A percentile compares a stretch with the other conserved stretches of the same genome.
Conservation (phyloP, 2,113 vertebrate genomes). For the Bambusicola thoracicus region DNA sequence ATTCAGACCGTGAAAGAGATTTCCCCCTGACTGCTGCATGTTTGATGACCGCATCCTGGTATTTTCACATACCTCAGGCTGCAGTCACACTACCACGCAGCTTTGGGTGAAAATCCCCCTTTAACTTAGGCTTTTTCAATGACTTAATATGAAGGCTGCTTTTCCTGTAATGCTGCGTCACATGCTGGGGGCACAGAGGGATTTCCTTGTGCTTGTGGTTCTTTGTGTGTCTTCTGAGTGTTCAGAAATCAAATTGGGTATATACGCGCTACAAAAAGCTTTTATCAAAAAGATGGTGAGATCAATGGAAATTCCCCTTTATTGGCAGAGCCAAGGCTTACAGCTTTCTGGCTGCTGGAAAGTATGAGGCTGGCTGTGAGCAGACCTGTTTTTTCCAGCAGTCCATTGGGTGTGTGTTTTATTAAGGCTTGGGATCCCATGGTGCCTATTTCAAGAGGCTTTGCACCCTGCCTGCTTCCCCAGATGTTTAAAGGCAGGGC, state of each 20-base stretch:
- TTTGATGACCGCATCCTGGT: not conserved
- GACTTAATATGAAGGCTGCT: not conserved
- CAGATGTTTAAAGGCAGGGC: not conserved
- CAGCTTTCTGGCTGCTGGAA: not conserved
- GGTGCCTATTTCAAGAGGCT: not conserved
- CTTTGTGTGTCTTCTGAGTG: not conserved
- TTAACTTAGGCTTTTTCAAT: not conserved
- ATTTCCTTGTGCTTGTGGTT: not conserved
- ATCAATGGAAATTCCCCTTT: not conserved
- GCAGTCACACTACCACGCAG: not conserved
- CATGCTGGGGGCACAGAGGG: not conserved
- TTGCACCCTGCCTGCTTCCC: not conserved
- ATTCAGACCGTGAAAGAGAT: not conserved
- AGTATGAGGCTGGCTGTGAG: not conserved
- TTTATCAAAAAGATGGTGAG: not conserved
- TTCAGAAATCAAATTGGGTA: not conserved
- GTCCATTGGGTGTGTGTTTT: not conserved
- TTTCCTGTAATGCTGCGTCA: not conserved
- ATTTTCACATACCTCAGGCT: not conserved
- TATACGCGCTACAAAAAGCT: not conserved
- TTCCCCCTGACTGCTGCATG: not conserved
- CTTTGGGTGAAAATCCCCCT: not conserved
- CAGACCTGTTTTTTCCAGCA: not conserved
- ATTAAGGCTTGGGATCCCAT: rapidly evolving
- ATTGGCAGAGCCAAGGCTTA: not conserved